Conservation (phyloP, 2,888 invertebrate genomes). For the Altica lythri region DNA sequence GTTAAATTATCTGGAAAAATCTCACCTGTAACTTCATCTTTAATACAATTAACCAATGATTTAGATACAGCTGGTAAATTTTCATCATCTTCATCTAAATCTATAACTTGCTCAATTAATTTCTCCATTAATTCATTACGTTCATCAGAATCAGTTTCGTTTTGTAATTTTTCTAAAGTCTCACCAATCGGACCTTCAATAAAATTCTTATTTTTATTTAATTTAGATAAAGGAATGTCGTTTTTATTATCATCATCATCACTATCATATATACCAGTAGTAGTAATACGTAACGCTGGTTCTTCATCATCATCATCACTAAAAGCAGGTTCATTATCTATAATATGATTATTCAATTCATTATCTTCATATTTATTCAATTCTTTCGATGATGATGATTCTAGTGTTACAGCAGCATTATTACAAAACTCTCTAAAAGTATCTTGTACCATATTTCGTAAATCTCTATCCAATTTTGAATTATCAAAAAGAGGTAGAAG, state of each 20-base stretch:
- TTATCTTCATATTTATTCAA: conserved; percentile 48
- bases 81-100: conserved; percentile 64
- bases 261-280: conserved; percentile 64
- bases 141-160: conserved; percentile 63
- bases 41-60: conserved; percentile 63
- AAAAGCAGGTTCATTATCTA: conserved; percentile 74
- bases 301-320: conserved; percentile 89
- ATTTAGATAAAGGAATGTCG: conserved; percentile 78
- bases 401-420: conserved; percentile 51
- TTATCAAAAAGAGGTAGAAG: conserved; percentile 86
- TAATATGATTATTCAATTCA: conserved; percentile 56
- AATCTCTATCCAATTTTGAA: conserved; percentile 82
- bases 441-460: conserved; percentile 82
- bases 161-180: conserved; percentile 62
- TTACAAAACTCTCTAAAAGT: conserved; percentile 89
- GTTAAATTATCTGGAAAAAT: conserved; percentile 63
- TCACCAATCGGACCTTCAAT: conserved; percentile 63
- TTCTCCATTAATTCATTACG: conserved; percentile 65
- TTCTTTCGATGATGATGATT: conserved; percentile 42
- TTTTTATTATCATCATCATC: conserved; percentile 71
- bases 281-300: conserved; percentile 51
- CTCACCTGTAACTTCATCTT: conserved; percentile 57
- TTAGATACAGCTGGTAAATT: conserved; percentile 65
- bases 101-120: conserved; percentile 58
- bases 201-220: conserved; percentile 60